A percentile compares a stretch with the other conserved stretches of the same genome.
Conservation (phyloP, 1,140 invertebrate genomes). For the Platyura marginata region DNA sequence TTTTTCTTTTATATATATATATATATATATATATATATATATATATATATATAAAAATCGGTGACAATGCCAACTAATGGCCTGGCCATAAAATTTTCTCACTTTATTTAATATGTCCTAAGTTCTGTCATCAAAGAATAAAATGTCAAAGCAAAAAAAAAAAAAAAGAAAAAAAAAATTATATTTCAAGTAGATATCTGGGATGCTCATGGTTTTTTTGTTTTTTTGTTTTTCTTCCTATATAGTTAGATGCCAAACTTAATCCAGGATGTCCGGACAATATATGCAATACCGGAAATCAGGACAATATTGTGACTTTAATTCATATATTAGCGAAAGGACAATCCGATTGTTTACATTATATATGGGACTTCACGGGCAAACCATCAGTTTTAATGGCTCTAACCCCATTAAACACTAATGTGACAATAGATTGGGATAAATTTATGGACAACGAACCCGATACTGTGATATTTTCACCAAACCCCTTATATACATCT, state of each 20-base stretch:
- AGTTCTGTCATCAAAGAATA: too few relatives aligned
- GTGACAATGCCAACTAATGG: too few relatives aligned
- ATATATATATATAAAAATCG: too few relatives aligned
- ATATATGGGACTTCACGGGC: constrained; percentile 37
- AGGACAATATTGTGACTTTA: constrained; percentile 15
- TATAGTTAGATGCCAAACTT: not conserved
- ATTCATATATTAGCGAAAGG: constrained; percentile 31
- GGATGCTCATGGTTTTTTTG: too few relatives aligned
- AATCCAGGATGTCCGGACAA: not conserved
- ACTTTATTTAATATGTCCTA: too few relatives aligned
- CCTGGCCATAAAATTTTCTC: too few relatives aligned
- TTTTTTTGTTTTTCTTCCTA: too few relatives aligned
- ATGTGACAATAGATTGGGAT: constrained; percentile 28
- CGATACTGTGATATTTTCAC: constrained; percentile 25
- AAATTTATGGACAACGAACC: constrained; percentile 11
- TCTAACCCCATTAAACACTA: constrained; percentile 23
- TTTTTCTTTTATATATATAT: too few relatives aligned
- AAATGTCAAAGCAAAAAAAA: too few relatives aligned
- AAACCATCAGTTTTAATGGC: constrained; percentile 31
- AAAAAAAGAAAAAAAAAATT: too few relatives aligned
- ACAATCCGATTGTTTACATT: constrained; percentile 31
- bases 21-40: too few relatives aligned
- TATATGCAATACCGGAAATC: not conserved
- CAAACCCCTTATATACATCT: constrained; percentile 29
- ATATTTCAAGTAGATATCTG: too few relatives aligned